These are phyloP conservation scores for Pristiophorus japonicus DNA, from an alignment of 2,113 vertebrate species.

Conservation along the genomic window DNA sequence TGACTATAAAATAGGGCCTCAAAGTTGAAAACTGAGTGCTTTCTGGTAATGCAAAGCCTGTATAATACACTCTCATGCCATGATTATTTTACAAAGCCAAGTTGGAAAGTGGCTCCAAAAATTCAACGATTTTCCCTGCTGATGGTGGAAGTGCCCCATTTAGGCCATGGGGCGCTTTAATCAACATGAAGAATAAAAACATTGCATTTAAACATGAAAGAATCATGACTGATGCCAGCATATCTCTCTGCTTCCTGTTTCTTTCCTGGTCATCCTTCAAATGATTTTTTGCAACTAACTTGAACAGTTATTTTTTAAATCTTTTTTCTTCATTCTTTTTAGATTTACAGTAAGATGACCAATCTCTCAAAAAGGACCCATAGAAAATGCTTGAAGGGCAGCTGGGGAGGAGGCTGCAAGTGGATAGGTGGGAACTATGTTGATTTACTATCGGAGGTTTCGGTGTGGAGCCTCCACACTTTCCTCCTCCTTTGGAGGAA, in stretches of 20 bases:
- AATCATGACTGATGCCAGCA: neutral
- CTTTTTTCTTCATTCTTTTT: neutral
- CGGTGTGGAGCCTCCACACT: neutral
- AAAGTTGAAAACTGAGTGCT: neutral
- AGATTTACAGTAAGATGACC: neutral
- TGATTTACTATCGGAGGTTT: neutral
- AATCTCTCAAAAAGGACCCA: neutral
- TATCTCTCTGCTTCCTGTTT: neutral
- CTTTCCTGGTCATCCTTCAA: neutral
- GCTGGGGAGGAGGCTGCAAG: neutral
- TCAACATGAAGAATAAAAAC: neutral
- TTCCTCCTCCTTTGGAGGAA: neutral
- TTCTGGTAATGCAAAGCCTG: neutral
- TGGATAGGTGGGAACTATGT: neutral
- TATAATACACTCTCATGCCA: neutral
- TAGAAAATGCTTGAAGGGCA: neutral
- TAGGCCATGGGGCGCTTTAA: neutral
- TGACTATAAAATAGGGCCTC: neutral
- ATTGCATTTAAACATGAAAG: neutral
- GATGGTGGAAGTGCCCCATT: neutral
- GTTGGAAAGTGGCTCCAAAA: neutral
- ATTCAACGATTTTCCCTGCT: neutral
- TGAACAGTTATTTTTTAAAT: neutral
- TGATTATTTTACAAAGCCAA: neutral
- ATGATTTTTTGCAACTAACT: neutral